Evolutionary conservation across 2,113 vertebrate genomes (phyloP).

Genomic region (Nettapus auritus): DNA sequence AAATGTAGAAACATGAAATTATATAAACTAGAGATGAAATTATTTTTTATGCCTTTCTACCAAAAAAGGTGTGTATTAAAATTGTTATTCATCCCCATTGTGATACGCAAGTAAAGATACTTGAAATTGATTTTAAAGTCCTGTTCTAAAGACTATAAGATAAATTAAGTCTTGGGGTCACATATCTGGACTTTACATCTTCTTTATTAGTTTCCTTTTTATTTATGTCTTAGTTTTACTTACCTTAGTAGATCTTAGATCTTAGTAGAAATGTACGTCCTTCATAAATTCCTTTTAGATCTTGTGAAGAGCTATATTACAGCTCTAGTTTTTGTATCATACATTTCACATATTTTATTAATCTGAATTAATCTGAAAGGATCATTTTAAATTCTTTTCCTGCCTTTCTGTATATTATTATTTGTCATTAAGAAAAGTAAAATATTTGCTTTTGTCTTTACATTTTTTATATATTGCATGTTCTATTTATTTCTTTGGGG

Average conservation of each 20-base stretch:
- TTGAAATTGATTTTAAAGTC: constrained; percentile 8
- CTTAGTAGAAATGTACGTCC: background rate
- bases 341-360: background rate
- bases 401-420: background rate
- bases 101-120: background rate
- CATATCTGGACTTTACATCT: background rate
- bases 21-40: background rate
- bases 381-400: background rate
- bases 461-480: background rate
- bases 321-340: background rate
- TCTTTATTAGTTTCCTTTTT: background rate
- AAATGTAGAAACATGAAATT: constrained; percentile 5
- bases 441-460: background rate
- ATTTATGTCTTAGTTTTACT: background rate
- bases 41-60: constrained; percentile 14
- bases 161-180: background rate
- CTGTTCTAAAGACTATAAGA: background rate
- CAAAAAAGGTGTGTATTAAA: background rate
- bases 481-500: background rate
- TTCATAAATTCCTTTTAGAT: background rate
- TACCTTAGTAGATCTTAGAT: background rate
- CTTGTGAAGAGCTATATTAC: background rate
- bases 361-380: background rate
- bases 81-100: background rate
- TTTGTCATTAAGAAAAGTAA: background rate